Evolutionary conservation across 2,113 vertebrate genomes (phyloP).

Genomic region (Myiozetetes cayanensis): DNA sequence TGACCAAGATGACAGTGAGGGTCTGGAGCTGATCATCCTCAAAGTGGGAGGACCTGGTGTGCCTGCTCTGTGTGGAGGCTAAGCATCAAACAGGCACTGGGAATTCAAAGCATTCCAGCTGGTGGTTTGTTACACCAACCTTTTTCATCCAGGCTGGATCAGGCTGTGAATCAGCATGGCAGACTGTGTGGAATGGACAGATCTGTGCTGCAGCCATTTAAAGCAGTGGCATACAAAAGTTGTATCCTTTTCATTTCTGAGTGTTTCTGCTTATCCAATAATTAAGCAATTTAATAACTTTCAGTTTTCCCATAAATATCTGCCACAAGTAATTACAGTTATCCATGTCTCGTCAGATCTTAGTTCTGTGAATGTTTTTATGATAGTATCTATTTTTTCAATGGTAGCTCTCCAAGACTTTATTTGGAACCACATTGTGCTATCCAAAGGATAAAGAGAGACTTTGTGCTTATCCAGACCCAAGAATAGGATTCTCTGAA

Average conservation of each 20-base stretch:
- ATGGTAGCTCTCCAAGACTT: not conserved
- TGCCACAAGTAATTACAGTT: not conserved
- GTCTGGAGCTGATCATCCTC: conserved; percentile 34
- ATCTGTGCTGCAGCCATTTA: not conserved
- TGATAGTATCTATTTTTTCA: not conserved
- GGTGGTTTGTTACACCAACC: not conserved
- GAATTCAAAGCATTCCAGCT: not conserved
- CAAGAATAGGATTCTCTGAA: not conserved
- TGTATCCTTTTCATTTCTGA: not conserved
- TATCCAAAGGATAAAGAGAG: not conserved
- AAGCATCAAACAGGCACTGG: not conserved
- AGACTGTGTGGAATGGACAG: not conserved
- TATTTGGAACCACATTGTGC: not conserved
- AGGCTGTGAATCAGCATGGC: not conserved
- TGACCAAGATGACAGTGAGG: conserved; percentile 7
- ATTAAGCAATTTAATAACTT: not conserved
- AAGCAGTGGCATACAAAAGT: not conserved
- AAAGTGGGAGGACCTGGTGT: not conserved
- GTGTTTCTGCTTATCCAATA: not conserved
- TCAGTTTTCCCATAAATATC: not conserved
- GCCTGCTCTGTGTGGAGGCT: not conserved
- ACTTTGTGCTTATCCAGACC: not conserved
- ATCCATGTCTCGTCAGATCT: not conserved
- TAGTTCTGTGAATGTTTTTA: not conserved
- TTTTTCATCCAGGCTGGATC: not conserved